These are phyloP conservation scores for Rhagophthalmus giganteus DNA, from an alignment of 2,888 invertebrate genomes.

Conservation along the genomic window DNA sequence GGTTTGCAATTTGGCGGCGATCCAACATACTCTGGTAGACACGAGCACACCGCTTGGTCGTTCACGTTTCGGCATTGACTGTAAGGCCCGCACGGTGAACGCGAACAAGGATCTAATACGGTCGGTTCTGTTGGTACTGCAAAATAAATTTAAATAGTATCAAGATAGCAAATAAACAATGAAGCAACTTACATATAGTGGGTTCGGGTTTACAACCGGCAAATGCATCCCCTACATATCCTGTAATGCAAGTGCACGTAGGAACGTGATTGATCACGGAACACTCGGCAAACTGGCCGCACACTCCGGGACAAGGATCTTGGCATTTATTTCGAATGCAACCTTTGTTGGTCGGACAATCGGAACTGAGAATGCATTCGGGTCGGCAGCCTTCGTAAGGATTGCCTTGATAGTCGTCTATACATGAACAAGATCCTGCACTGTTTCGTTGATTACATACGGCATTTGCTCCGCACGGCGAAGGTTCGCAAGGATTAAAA, in stretches of 20 bases:
- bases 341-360: constrained; percentile 80
- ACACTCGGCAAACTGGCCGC: constrained; percentile 82
- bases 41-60: constrained; percentile 72
- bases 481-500: constrained; percentile 79
- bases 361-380: constrained; percentile 84
- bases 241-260: constrained; percentile 76
- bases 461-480: constrained; percentile 86
- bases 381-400: constrained; percentile 86
- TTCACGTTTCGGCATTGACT: constrained; percentile 73
- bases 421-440: constrained; percentile 78
- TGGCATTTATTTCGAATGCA: constrained; percentile 82
- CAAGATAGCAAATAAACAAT: too few species aligned
- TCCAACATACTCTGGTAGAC: constrained; percentile 66
- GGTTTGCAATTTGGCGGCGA: constrained; percentile 71
- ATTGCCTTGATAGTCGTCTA: constrained; percentile 80
- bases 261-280: constrained; percentile 83
- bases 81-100: constrained; percentile 80
- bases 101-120: constrained; percentile 66
- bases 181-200: constrained; percentile 35
- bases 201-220: constrained; percentile 56
- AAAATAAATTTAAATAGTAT: constrained; percentile 20
- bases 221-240: constrained; percentile 77
- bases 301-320: constrained; percentile 85
- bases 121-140: constrained; percentile 44
- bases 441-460: constrained; percentile 75